These are phyloP conservation scores for Montipora foliosa DNA, from an alignment of 64 coral and sea anemone genomes.

Conservation along the genomic window DNA sequence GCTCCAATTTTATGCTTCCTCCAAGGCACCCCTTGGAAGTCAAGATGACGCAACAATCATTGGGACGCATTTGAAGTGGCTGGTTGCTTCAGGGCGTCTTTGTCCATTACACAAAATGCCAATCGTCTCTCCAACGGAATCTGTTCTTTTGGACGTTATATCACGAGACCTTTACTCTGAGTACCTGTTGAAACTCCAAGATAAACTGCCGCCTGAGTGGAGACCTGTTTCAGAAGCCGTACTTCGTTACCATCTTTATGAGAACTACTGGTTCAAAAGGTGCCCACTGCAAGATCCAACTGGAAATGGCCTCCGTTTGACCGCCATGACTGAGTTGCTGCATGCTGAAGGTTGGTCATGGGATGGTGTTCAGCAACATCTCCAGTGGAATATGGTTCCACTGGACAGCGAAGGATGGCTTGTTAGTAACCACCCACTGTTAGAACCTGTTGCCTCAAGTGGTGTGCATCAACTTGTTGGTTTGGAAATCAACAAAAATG, in stretches of 20 bases:
- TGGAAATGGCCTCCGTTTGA: constrained; percentile 34
- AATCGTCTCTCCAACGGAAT: constrained; percentile 53
- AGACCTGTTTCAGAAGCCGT: constrained; percentile 48
- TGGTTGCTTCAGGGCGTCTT: constrained; percentile 57
- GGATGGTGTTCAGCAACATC: constrained; percentile 32
- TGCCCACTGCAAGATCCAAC: constrained; percentile 8
- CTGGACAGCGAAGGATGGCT: constrained; percentile 46
- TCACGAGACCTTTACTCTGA: constrained; percentile 49
- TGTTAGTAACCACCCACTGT: not conserved
- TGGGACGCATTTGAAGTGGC: constrained; percentile 36
- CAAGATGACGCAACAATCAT: constrained; percentile 29
- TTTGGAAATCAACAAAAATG: constrained; percentile 49
- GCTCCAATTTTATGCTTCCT: constrained; percentile 60
- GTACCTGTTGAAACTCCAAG: constrained; percentile 48
- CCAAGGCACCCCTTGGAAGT: constrained; percentile 6
- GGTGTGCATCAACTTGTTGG: constrained; percentile 48
- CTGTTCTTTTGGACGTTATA: constrained; percentile 48
- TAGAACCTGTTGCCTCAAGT: constrained; percentile 49
- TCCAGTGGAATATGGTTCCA: constrained; percentile 28
- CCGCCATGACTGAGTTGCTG: constrained; percentile 53
- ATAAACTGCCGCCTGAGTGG: constrained; percentile 31
- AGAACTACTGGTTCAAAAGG: constrained; percentile 52
- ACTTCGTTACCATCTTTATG: constrained; percentile 56
- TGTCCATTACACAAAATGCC: constrained; percentile 70
- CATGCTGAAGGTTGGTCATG: constrained; percentile 37